Conservation (phyloP, 2,888 invertebrate genomes). For the Noctua janthina region DNA sequence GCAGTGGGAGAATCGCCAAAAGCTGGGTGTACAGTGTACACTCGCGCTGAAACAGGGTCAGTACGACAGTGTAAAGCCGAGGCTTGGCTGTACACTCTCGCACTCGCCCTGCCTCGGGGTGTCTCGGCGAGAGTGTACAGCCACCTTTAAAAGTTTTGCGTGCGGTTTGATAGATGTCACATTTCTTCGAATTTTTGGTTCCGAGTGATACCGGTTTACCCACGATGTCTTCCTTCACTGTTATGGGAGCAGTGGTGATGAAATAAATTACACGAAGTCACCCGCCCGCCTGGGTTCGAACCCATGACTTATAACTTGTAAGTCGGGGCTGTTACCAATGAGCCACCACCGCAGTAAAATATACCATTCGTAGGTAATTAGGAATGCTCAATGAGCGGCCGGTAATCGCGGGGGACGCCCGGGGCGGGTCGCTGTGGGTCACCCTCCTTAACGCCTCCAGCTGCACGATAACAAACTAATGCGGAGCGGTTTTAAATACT, state of each 20-base stretch:
- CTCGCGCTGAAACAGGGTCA: too few species aligned
- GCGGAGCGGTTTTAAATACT: constrained; percentile 44
- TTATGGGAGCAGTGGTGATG: neutral
- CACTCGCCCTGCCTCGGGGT: too few species aligned
- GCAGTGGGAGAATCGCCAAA: too few species aligned
- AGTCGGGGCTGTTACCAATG: neutral
- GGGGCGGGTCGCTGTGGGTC: constrained; percentile 58
- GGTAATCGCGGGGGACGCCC: constrained; percentile 67
- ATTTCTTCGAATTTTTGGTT: neutral
- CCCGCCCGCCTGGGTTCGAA: neutral
- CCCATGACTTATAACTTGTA: neutral
- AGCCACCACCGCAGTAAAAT: neutral
- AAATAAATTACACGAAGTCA: neutral
- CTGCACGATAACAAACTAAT: constrained; percentile 55
- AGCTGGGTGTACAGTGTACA: too few species aligned
- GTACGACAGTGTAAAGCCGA: too few species aligned
- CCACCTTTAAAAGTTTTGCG: too few species aligned
- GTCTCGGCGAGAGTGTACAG: too few species aligned
- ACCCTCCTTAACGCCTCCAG: constrained; percentile 67
- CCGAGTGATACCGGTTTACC: neutral
- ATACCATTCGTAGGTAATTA: constrained; percentile 71
- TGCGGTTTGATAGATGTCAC: too few species aligned
- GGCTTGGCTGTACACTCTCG: too few species aligned
- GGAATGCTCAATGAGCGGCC: constrained; percentile 73
- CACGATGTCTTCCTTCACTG: neutral